Base-by-base conservation (phyloP, 2,797 vertebrate genomes). In the Takifugu rubripes region DNA sequence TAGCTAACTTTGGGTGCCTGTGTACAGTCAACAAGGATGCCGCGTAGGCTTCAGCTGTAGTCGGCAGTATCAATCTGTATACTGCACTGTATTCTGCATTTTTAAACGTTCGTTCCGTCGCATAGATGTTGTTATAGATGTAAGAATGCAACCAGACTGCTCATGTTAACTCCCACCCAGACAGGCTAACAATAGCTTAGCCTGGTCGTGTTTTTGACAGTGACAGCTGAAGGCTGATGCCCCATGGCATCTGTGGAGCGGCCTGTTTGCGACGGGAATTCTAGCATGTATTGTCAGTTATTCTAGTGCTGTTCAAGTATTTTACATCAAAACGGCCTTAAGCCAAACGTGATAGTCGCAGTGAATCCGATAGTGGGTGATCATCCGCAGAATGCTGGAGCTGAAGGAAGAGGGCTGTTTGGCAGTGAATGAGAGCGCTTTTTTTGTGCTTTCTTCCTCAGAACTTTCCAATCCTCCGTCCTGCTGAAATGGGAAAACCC, bases 141-240 rank as follows among this genome's bases (percentile, higher is more conserved):
- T 33, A 3, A 14, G 27, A 29, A 29, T 29, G 27, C 27, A 7
- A 7, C 4, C 10, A 14, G 36, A 12, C 36, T 5, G 12, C 2
- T 40, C 11, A 5, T 58, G 64, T 66, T 46, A 66, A 81, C 65
- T 81, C 66, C 69, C 74, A 79, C 59, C 72, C 68, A 76, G 72
- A 60, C 74, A 29, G 15, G 86, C 87, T 88, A 88, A 83, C 86
- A 78, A 57, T 87, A 86, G 85, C 81, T 47, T 84, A 82, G 86
- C 82, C 29, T 60, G 79, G 54, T 42, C 67, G 72, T 87, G 79
- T 89, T 85, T 83, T 84, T 84, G 69, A 77, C 68, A 74, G 84
- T 88, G 87, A 88, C 88, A 88, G 85, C 84, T 87, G 84, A 36
- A 46, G 66, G 51, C 58, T 77, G 50, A 62, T 64, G 70, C 69